phyloP scores from a whole-genome alignment of 2,888 invertebrate species.

The Dinocampus coccinellae region DNA sequence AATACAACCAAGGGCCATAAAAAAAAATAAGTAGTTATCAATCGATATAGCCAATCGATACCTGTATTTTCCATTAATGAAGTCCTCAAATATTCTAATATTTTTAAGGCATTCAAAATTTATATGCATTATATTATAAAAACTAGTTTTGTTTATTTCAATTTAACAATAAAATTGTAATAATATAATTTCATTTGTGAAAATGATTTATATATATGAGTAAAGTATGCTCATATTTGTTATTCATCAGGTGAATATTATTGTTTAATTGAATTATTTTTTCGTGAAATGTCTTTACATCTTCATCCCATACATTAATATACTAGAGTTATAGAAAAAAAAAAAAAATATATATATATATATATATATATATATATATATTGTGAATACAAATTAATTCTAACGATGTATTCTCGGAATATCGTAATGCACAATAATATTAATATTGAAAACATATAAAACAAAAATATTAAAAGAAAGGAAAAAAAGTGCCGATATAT shows the following conservation, averaged over 20 bases:
- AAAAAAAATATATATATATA: too few relatives aligned
- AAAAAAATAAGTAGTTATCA: background rate
- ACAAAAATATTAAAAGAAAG: background rate
- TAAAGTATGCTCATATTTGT: background rate
- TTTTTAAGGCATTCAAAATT: too few relatives aligned
- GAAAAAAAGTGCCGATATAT: conserved; percentile 5
- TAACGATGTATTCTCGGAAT: too few relatives aligned
- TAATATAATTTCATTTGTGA: background rate
- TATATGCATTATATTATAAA: background rate
- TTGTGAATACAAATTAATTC: too few relatives aligned
- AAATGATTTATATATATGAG: background rate
- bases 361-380: too few relatives aligned
- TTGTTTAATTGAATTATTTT: background rate
- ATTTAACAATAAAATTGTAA: background rate
- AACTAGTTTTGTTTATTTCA: background rate
- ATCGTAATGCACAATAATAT: too few relatives aligned
- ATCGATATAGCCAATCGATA: too few relatives aligned
- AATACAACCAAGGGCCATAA: conserved; percentile 44
- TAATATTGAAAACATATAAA: too few relatives aligned
- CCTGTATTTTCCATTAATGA: too few relatives aligned
- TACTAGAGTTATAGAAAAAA: background rate
- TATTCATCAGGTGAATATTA: background rate
- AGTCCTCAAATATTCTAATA: too few relatives aligned
- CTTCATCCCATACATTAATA: background rate
- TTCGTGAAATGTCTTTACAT: background rate